Conservation (phyloP, 2,888 invertebrate genomes). For the Dexiosoma caninum region DNA sequence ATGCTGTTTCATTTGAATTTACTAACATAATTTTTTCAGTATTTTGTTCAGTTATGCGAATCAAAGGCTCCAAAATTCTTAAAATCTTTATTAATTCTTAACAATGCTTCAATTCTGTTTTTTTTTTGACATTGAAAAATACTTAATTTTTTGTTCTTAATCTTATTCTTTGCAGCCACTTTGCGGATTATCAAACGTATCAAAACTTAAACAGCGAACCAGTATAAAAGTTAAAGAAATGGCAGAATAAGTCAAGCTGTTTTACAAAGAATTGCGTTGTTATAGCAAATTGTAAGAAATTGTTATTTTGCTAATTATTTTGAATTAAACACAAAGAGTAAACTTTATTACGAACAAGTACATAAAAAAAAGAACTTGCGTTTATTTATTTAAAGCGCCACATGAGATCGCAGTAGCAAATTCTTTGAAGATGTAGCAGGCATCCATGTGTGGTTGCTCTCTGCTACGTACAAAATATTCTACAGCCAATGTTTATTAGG, state of each 20-base stretch:
- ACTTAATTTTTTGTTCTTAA: too few relatives aligned
- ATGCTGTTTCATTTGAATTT: too few relatives aligned
- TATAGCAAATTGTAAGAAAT: constrained; percentile 61
- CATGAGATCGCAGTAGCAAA: constrained; percentile 58
- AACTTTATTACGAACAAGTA: neutral
- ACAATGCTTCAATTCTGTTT: too few relatives aligned
- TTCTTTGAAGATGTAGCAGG: constrained; percentile 44
- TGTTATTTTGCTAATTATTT: constrained; percentile 67
- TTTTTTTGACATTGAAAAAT: too few relatives aligned
- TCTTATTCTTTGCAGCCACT: too few relatives aligned
- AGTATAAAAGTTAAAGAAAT: neutral
- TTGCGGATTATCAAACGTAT: neutral
- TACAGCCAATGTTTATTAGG: neutral
- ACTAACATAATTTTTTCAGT: too few relatives aligned
- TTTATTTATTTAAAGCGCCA: constrained; percentile 65
- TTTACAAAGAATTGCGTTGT: constrained; percentile 46
- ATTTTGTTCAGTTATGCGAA: too few relatives aligned
- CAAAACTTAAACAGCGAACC: neutral
- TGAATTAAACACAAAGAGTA: constrained; percentile 58
- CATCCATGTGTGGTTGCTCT: constrained; percentile 10
- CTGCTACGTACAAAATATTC: neutral
- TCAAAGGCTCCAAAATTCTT: too few relatives aligned
- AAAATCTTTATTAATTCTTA: too few relatives aligned
- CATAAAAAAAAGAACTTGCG: constrained; percentile 43
- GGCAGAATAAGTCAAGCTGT: neutral